Evolutionary conservation across 2,888 invertebrate species (phyloP).

Genomic region (Acrobasis repandana): DNA sequence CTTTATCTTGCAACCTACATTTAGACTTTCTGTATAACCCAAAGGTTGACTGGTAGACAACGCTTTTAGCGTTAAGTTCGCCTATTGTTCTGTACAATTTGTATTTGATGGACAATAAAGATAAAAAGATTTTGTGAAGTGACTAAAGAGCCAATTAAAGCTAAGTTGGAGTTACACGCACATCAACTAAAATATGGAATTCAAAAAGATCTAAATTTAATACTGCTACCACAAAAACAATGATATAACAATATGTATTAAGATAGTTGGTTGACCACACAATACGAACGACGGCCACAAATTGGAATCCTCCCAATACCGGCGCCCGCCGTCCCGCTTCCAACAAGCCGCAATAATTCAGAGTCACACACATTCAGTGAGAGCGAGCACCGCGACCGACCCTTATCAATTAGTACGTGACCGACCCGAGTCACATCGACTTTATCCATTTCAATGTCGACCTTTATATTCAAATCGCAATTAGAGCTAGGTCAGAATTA

Average conservation of each 20-base stretch:
- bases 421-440: slow-evolving; percentile 1
- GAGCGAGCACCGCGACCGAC: neutral
- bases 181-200: no score
- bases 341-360: slow-evolving; percentile 2
- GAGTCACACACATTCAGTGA: neutral
- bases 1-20: no score
- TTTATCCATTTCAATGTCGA: neutral
- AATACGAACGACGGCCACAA: neutral
- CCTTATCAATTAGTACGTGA: slow-evolving; percentile 19
- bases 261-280: neutral
- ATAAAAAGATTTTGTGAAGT: no score
- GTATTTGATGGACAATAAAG: no score
- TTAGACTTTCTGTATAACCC: no score
- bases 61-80: no score
- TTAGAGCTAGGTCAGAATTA: neutral
- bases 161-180: no score
- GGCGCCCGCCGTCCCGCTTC: neutral
- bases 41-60: no score
- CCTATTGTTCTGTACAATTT: no score
- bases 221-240: neutral
- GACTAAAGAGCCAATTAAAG: no score
- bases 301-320: neutral
- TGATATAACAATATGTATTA: no score
- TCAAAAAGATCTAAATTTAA: no score
- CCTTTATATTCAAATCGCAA: neutral